Base-by-base conservation (phyloP, 2,113 vertebrate species). In the human region DNA sequence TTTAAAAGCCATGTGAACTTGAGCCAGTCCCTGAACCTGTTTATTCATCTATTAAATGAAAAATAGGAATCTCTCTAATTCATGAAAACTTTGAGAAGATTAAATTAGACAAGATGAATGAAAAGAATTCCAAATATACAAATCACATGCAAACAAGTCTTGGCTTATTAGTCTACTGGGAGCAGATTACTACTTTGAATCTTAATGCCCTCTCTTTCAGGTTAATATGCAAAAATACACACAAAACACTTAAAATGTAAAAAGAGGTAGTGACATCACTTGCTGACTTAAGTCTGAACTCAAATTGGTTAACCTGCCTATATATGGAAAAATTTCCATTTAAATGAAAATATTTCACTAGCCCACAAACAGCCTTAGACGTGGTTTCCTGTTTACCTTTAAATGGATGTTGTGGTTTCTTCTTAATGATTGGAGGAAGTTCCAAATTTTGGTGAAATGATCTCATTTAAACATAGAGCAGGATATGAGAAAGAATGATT, bases 321-420 rank as follows among this genome's bases (percentile, higher is more conserved):
- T 80, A 40, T 43, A 66, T 76, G 35, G 30, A 50, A 95, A 9
- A 38, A 83, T 87, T 50, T 93, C 55, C 27, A 70, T 87, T 96
- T 20, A 45, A 70, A 43, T 64, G 79, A 59, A 87, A 93, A 94
- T 14, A 78, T 38, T 96, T 61, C 75, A 18, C 43, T 89, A 50
- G 40, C n/a, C 43, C 38, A 92, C 73, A 38, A 75, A 80, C 23
- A 88, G 73, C 45, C 73, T 80, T 40, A 90, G 52, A 95, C 20
- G 32, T 45, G 45, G 57, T 90, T 98, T 98, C 97, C 96, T 97
- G 98, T 98, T 97, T 98, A 96, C 76, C 64, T 87, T 89, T 84
- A 96, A 84, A 78, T 91, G 59, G 66, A 92, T 70, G 55, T 82
- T 97, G 96, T 94, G 93, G 93, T 88, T 97, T 96, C 38, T 55